These are phyloP conservation scores for Cossypha polioptera DNA, from an alignment of 2,797 vertebrate species.

Conservation along the genomic window DNA sequence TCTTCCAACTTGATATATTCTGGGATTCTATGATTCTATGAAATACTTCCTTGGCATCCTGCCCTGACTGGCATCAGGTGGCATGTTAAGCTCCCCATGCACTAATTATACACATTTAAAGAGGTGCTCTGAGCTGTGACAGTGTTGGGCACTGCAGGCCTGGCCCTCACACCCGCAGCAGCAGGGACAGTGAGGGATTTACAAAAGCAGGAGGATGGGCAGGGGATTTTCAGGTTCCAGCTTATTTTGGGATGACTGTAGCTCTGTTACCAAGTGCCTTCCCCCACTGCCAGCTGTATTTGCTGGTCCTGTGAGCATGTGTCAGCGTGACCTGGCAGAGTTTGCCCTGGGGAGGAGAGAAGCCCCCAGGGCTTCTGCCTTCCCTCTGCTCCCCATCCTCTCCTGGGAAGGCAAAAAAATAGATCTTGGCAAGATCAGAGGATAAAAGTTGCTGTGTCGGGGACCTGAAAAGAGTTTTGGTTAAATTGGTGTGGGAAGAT, in stretches of 20 bases:
- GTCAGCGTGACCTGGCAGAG: not conserved
- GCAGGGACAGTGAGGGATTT: not conserved
- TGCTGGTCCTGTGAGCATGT: not conserved
- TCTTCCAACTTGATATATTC: not conserved
- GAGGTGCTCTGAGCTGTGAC: not conserved
- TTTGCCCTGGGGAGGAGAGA: not conserved
- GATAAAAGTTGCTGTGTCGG: not conserved
- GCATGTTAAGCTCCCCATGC: accelerated
- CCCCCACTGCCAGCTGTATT: not conserved
- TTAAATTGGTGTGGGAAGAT: not conserved
- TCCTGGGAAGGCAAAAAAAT: not conserved
- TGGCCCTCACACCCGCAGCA: not conserved
- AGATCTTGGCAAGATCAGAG: not conserved
- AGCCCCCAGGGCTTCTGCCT: not conserved
- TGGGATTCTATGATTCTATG: not conserved
- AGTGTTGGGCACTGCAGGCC: not conserved
- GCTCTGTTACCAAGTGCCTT: not conserved
- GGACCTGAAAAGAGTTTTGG: not conserved
- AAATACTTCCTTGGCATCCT: not conserved
- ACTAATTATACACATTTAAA: not conserved
- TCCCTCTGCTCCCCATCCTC: not conserved
- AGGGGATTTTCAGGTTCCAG: not conserved
- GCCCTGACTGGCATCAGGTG: not conserved
- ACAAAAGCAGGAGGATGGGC: not conserved
- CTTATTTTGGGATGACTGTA: not conserved